Percentiles rank a stretch among this genome's conserved stretches.
phyloP scores from a whole-genome alignment of 2,797 vertebrate species.

The Pipistrellus nathusii region DNA sequence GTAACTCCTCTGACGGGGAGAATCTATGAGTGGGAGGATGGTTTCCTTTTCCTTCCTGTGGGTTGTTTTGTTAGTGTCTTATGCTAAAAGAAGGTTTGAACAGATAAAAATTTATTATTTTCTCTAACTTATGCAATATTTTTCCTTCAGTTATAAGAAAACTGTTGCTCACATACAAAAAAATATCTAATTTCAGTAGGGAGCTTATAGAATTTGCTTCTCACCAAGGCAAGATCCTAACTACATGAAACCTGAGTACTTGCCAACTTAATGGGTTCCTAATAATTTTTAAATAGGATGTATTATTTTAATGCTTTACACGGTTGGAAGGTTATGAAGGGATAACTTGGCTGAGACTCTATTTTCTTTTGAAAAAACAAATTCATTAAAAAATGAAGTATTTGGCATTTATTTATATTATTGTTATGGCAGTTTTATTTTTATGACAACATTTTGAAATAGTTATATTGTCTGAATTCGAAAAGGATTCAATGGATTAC shows the following conservation, averaged over 20 bases:
- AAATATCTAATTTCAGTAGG: conserved; percentile 16
- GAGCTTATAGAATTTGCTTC: conserved; percentile 58
- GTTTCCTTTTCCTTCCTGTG: background rate
- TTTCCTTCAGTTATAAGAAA: conserved; percentile 17
- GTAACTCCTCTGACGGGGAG: background rate
- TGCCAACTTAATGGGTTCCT: conserved; percentile 60
- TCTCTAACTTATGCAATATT: background rate
- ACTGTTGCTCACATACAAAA: background rate
- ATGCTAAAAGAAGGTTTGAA: background rate
- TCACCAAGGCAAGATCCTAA: conserved; percentile 45
- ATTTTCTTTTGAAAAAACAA: conserved; percentile 64
- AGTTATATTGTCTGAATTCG: conserved; percentile 55
- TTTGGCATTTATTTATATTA: conserved; percentile 50
- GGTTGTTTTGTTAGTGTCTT: background rate
- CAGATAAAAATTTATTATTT: background rate
- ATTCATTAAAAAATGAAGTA: conserved; percentile 60
- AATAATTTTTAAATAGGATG: conserved; percentile 70
- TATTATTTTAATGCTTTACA: conserved; percentile 72
- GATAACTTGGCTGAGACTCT: conserved; percentile 61
- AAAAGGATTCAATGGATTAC: conserved; percentile 28
- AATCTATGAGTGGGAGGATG: background rate
- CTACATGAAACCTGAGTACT: conserved; percentile 53
- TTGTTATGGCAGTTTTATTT: conserved; percentile 65
- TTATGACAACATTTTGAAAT: conserved; percentile 45
- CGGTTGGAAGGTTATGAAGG: conserved; percentile 50